A percentile compares a stretch with the other conserved stretches of the same genome.
phyloP scores from a whole-genome alignment of 1,140 invertebrate species.

The Caerostris extrusa region DNA sequence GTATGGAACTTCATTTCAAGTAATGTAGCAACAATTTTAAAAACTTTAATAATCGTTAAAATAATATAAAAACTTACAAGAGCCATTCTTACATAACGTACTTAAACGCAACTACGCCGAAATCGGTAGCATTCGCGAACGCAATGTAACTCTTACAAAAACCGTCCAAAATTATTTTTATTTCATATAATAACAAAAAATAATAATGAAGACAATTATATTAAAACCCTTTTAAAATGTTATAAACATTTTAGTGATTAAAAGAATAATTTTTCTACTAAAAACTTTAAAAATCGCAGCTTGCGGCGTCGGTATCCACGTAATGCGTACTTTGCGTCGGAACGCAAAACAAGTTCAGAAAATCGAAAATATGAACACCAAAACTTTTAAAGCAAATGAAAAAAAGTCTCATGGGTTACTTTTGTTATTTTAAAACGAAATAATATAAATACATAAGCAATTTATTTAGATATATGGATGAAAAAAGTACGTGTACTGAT shows the following conservation, averaged over 20 bases:
- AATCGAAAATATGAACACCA: not conserved
- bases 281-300: not conserved
- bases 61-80: not conserved
- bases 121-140: not conserved
- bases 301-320: not conserved
- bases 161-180: too few species aligned
- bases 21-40: not conserved
- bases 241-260: too few species aligned
- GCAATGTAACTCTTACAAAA: not conserved
- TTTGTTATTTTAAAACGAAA: not conserved
- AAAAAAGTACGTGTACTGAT: conserved; percentile 26
- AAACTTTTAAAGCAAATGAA: not conserved
- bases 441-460: not conserved
- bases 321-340: conserved; percentile 4
- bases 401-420: not conserved
- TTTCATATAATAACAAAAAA: too few species aligned
- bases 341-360: conserved; percentile 21
- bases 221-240: too few species aligned
- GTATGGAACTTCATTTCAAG: not conserved
- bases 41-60: not conserved
- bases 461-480: not conserved
- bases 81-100: not conserved
- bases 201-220: too few species aligned
- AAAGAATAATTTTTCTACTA: not conserved
- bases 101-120: not conserved